These are phyloP conservation scores for Perodicticus potto DNA, from an alignment of 2,797 vertebrate species.

Conservation along the genomic window DNA sequence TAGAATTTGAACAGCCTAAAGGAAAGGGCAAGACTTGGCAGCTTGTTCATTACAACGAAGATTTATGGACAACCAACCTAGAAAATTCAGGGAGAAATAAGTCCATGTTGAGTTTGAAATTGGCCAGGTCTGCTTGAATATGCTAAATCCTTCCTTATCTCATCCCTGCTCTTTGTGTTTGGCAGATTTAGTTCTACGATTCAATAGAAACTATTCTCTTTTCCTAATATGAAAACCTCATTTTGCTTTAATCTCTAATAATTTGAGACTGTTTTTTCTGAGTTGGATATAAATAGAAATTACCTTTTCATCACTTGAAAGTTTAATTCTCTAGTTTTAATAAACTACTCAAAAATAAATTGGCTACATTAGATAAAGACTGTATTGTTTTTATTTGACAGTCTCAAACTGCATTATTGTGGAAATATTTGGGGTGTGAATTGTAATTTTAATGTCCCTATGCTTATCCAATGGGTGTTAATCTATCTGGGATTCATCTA, in stretches of 20 bases:
- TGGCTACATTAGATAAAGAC: slow-evolving; percentile 30
- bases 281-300: slow-evolving; percentile 63
- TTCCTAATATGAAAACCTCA: slow-evolving; percentile 48
- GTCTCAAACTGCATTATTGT: slow-evolving; percentile 50
- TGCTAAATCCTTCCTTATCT: background rate
- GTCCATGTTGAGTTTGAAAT: background rate
- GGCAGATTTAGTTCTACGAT: slow-evolving; percentile 8
- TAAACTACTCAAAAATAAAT: slow-evolving; percentile 62
- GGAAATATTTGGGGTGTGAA: slow-evolving; percentile 64
- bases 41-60: slow-evolving; percentile 2
- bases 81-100: slow-evolving; percentile 46
- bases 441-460: slow-evolving; percentile 34
- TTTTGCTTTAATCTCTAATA: slow-evolving; percentile 68
- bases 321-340: slow-evolving; percentile 65
- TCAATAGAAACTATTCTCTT: background rate
- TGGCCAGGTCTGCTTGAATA: slow-evolving; percentile 13
- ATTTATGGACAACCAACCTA: slow-evolving; percentile 5
- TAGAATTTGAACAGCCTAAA: slow-evolving; percentile 8
- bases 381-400: slow-evolving; percentile 69
- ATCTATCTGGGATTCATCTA: slow-evolving; percentile 54
- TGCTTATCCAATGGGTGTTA: background rate
- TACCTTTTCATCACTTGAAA: slow-evolving; percentile 62
- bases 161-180: background rate
- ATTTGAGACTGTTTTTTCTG: slow-evolving; percentile 51
- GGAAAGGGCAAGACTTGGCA: slow-evolving; percentile 1